These are phyloP conservation scores for Hemibagrus guttatus DNA, from an alignment of 2,797 vertebrate species.

Conservation along the genomic window DNA sequence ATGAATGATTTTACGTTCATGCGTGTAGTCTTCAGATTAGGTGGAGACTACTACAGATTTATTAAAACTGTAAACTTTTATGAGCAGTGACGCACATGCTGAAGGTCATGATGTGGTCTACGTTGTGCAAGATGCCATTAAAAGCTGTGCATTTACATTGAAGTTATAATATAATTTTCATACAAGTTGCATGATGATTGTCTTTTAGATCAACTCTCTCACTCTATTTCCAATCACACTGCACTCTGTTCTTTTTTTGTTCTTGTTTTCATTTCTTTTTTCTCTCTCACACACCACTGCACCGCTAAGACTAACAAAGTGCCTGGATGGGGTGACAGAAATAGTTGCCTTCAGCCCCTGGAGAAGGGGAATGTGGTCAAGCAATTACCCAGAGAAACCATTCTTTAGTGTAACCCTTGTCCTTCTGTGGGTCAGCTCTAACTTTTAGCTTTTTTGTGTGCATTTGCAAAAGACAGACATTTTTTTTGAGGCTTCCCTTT, in stretches of 20 bases:
- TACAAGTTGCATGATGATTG: not conserved
- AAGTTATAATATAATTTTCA: not conserved
- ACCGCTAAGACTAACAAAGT: slow-evolving; percentile 54
- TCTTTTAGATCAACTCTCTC: not conserved
- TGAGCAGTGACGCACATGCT: slow-evolving; percentile 3
- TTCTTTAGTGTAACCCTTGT: slow-evolving; percentile 43
- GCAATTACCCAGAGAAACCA: slow-evolving; percentile 42
- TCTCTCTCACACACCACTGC: slow-evolving; percentile 19
- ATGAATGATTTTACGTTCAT: slow-evolving; percentile 7
- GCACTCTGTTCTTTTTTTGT: not conserved
- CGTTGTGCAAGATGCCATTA: not conserved
- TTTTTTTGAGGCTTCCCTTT: not conserved
- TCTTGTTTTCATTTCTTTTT: slow-evolving; percentile 9
- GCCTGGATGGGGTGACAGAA: slow-evolving; percentile 46
- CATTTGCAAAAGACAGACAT: slow-evolving; percentile 11
- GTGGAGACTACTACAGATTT: slow-evolving; percentile 15
- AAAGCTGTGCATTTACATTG: not conserved
- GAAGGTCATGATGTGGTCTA: not conserved
- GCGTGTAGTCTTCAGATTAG: slow-evolving; percentile 6
- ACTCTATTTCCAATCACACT: slow-evolving; percentile 4
- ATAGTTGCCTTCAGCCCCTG: slow-evolving; percentile 50
- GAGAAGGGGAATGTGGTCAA: slow-evolving; percentile 34
- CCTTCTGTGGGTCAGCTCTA: slow-evolving; percentile 2
- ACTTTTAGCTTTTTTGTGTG: slow-evolving; percentile 6
- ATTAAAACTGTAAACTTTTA: slow-evolving; percentile 23